Evolutionary conservation across 2,113 vertebrate genomes (phyloP).

Genomic region (Mellivora capensis): DNA sequence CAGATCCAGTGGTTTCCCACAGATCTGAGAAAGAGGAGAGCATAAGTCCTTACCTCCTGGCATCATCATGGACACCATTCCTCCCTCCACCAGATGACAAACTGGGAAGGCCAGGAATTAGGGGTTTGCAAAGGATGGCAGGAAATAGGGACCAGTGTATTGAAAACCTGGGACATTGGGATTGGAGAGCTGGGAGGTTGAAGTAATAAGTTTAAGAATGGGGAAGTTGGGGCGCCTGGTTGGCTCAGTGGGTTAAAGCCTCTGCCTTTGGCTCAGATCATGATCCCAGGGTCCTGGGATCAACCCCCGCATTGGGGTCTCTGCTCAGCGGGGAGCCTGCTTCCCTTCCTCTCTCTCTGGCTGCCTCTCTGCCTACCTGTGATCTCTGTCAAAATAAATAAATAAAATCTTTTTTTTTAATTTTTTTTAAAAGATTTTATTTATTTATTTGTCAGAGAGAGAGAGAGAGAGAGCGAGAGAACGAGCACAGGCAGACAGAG

Average conservation of each 20-base stretch:
- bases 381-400: too few species aligned
- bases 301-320: too few species aligned
- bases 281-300: too few species aligned
- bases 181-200: conserved; percentile 1
- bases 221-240: not conserved
- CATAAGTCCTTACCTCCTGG: not conserved
- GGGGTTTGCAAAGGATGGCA: not conserved
- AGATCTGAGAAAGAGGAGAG: conserved; percentile 82
- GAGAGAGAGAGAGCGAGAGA: too few species aligned
- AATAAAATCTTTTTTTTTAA: too few species aligned
- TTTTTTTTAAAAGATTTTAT: not conserved
- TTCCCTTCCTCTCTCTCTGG: too few species aligned
- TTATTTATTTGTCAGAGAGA: not conserved
- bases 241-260: too few species aligned
- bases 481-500: too few species aligned
- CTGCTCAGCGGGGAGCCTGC: too few species aligned
- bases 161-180: not conserved
- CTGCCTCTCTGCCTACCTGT: too few species aligned
- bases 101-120: not conserved
- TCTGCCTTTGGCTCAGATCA: too few species aligned
- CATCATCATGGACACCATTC: not conserved
- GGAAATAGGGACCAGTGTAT: not conserved
- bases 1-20: conserved; percentile 87
- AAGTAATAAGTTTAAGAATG: conserved; percentile 14
- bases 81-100: not conserved